phyloP scores from a whole-genome alignment of 2,113 vertebrate species.

The Dipodomys stephensi region DNA sequence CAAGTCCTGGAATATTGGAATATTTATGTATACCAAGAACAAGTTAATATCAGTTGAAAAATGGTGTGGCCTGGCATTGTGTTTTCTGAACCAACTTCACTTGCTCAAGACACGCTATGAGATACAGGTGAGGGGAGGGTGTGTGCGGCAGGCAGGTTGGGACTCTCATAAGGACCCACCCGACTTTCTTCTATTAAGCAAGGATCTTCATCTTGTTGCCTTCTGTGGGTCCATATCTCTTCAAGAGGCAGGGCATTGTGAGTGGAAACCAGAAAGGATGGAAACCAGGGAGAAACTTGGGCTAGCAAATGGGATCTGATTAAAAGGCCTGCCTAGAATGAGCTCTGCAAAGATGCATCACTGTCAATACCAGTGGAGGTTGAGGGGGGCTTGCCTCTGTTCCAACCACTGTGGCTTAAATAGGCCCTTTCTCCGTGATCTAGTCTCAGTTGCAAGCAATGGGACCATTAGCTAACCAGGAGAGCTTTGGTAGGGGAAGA shows the following conservation, averaged over 20 bases:
- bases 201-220: background rate
- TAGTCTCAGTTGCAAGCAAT: background rate
- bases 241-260: background rate
- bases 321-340: background rate
- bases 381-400: background rate
- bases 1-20: slow-evolving; percentile 94
- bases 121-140: slow-evolving; percentile 86
- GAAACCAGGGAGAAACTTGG: background rate
- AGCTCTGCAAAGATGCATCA: background rate
- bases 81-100: slow-evolving; percentile 90
- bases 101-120: slow-evolving; percentile 93
- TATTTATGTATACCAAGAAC: slow-evolving; percentile 88
- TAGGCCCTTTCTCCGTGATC: slow-evolving; percentile 22
- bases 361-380: background rate
- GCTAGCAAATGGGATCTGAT: slow-evolving; percentile 32
- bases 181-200: background rate
- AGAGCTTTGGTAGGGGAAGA: background rate
- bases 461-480: slow-evolving; percentile 17
- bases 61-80: slow-evolving; percentile 93
- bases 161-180: background rate
- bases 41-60: slow-evolving; percentile 91
- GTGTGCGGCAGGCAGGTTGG: background rate
- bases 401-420: background rate
- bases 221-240: background rate
- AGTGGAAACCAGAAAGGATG: slow-evolving; percentile 37